phyloP scores from a whole-genome alignment of 2,888 invertebrate genomes.

The Marronus borbonicus region DNA sequence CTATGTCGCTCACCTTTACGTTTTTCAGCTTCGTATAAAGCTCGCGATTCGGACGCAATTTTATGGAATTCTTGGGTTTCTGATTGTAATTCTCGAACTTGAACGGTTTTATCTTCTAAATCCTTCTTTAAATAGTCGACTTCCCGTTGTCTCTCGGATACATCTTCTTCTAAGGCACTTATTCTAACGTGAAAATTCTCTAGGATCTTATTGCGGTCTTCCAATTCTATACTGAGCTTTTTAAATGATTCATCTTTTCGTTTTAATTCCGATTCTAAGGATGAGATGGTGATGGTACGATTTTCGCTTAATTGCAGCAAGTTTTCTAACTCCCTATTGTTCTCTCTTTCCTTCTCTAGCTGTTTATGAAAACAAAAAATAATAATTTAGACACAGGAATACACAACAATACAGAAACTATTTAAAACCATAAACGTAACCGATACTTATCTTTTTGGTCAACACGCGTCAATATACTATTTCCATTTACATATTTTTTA shows the following conservation, averaged over 20 bases:
- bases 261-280: constrained; percentile 59
- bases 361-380: constrained; percentile 45
- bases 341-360: constrained; percentile 60
- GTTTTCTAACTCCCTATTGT: constrained; percentile 59
- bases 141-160: constrained; percentile 56
- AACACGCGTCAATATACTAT: too few relatives aligned
- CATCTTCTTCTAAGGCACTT: constrained; percentile 46
- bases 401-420: too few relatives aligned
- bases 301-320: constrained; percentile 48
- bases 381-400: not conserved
- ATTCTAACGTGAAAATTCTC: constrained; percentile 46
- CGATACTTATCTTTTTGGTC: too few relatives aligned
- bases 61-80: constrained; percentile 59
- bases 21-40: constrained; percentile 69
- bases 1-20: constrained; percentile 70
- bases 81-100: constrained; percentile 54
- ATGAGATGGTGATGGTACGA: constrained; percentile 27
- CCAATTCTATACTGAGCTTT: constrained; percentile 64
- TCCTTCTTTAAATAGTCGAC: constrained; percentile 48
- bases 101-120: constrained; percentile 51
- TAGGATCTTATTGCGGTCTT: constrained; percentile 55
- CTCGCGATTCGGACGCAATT: constrained; percentile 58
- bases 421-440: too few relatives aligned
- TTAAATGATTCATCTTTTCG: constrained; percentile 66
- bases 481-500: too few relatives aligned